These are phyloP conservation scores for Chloroceryle amazona DNA, from an alignment of 2,797 vertebrate genomes.

Conservation along the genomic window DNA sequence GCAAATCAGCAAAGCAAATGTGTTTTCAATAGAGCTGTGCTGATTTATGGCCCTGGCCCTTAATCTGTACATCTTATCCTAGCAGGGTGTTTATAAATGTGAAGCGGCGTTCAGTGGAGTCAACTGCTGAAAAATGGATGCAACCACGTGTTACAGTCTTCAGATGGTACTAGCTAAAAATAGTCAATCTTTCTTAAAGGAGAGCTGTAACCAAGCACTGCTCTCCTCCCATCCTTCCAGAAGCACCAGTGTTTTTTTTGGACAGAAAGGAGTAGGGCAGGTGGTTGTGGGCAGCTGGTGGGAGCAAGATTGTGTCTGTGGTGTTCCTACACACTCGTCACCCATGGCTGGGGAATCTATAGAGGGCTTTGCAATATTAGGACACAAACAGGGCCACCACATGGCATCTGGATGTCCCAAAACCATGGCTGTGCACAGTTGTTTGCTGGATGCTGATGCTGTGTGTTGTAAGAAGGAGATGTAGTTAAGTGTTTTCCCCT, in stretches of 20 bases:
- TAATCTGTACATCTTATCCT: background rate
- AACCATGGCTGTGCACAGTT: background rate
- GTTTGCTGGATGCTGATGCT: background rate
- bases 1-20: conserved; percentile 11
- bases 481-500: background rate
- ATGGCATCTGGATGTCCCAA: background rate
- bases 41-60: conserved; percentile 20
- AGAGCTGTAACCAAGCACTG: background rate
- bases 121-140: background rate
- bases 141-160: background rate
- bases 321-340: background rate
- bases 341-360: accelerated
- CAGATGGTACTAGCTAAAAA: background rate
- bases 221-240: background rate
- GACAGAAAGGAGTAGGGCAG: background rate
- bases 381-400: background rate
- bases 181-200: background rate
- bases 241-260: background rate
- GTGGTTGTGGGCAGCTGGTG: background rate
- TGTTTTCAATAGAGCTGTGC: background rate
- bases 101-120: background rate
- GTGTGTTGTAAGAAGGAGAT: background rate
- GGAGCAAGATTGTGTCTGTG: background rate
- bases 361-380: background rate
- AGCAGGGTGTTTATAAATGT: background rate